Evolutionary conservation across 2,797 vertebrate species (phyloP).

Genomic region (Lates japonicus): DNA sequence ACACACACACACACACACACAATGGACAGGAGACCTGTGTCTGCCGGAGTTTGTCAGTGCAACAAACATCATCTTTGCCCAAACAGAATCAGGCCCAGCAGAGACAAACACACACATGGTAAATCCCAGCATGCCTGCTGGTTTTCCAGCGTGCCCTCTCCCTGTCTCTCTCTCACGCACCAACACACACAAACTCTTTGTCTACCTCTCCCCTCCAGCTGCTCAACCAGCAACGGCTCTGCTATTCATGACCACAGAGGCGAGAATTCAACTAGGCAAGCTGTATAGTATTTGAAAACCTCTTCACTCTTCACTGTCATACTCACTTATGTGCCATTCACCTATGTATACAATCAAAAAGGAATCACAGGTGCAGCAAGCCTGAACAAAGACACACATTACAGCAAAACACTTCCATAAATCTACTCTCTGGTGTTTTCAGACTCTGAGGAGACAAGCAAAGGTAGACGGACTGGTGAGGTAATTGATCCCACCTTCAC

Average conservation of each 20-base stretch:
- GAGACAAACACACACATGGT: constrained; percentile 36
- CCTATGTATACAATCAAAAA: neutral
- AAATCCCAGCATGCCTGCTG: constrained; percentile 25
- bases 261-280: constrained; percentile 3
- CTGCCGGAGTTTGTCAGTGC: constrained; percentile 17
- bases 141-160: neutral
- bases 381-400: constrained; percentile 28
- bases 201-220: constrained; percentile 28
- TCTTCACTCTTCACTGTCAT: neutral
- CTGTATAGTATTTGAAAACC: neutral
- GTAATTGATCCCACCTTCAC: constrained; percentile 41
- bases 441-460: constrained; percentile 12
- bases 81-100: constrained; percentile 19
- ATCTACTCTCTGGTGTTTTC: constrained; percentile 27
- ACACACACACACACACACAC: neutral
- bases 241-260: constrained; percentile 22
- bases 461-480: constrained; percentile 5
- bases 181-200: constrained; percentile 47
- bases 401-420: constrained; percentile 17
- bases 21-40: neutral
- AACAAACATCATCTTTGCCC: constrained; percentile 19
- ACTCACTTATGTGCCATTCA: neutral
- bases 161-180: neutral
- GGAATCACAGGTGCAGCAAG: constrained; percentile 18
- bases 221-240: constrained; percentile 30